Evolutionary conservation across 2,888 invertebrate genomes (phyloP).

Genomic region (Sclerodermus sp.): DNA sequence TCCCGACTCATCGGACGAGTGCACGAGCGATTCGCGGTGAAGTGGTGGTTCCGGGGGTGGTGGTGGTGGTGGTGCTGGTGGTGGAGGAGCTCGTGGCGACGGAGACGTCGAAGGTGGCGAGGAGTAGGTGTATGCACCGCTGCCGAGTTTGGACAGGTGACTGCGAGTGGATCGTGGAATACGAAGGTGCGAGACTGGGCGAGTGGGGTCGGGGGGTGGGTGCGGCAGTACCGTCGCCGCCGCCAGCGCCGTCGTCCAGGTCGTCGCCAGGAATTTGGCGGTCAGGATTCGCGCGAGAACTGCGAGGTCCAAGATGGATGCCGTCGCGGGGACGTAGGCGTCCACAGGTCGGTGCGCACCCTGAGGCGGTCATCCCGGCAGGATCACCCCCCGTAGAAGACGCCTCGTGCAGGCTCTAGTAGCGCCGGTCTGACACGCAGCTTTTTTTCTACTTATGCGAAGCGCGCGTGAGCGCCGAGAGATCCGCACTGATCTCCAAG

Average conservation of each 20-base stretch:
- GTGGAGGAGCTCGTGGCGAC: constrained; percentile 17
- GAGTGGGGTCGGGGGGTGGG: no score
- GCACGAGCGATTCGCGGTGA: constrained; percentile 9
- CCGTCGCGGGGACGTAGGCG: constrained; percentile 29
- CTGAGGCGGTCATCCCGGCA: constrained; percentile 24
- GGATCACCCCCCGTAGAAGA: constrained; percentile 4
- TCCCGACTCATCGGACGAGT: background rate
- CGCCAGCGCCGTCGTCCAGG: no score
- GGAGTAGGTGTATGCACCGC: background rate
- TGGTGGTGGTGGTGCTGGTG: constrained; percentile 19
- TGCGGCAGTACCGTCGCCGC: no score
- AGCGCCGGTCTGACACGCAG: no score
- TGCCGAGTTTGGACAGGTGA: no score
- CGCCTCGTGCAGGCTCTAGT: constrained; percentile 10
- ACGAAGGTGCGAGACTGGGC: no score
- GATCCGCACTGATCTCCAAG: no score
- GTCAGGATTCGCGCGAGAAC: constrained; percentile 1
- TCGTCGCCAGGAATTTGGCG: no score
- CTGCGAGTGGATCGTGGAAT: no score
- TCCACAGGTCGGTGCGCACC: constrained; percentile 35
- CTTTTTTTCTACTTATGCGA: no score
- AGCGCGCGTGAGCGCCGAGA: no score
- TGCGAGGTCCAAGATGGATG: constrained; percentile 8
- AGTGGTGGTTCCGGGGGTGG: constrained; percentile 18
- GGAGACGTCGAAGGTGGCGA: no score